These are phyloP conservation scores for Lipophrys pholis DNA, from an alignment of 2,113 vertebrate species.

Conservation along the genomic window DNA sequence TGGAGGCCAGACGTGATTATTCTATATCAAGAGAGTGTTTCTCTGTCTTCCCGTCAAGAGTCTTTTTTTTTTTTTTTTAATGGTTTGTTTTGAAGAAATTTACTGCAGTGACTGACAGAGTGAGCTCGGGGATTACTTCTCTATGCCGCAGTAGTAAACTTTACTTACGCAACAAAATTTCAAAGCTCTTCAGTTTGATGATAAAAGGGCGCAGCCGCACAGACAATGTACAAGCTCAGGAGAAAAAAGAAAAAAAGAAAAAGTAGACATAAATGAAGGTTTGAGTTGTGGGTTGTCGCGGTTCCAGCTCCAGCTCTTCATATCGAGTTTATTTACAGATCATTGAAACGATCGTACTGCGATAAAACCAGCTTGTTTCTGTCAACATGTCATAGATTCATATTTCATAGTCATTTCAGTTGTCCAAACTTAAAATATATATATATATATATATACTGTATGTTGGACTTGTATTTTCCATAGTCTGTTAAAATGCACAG, in stretches of 20 bases:
- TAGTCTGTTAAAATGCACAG: too few relatives aligned
- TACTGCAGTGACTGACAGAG: constrained; percentile 8
- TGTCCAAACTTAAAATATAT: too few relatives aligned
- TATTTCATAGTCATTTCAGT: too few relatives aligned
- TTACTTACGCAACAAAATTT: constrained; percentile 31
- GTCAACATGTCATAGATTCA: too few relatives aligned
- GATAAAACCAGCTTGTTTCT: too few relatives aligned
- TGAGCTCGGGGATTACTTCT: too few relatives aligned
- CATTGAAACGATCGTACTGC: too few relatives aligned
- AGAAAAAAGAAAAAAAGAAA: too few relatives aligned
- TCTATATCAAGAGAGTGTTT: constrained; percentile 4
- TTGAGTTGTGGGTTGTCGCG: background rate
- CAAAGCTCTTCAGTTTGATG: constrained; percentile 9
- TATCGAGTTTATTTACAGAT: too few relatives aligned
- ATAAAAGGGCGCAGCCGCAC: constrained; percentile 3
- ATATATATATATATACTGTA: too few relatives aligned
- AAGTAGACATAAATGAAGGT: constrained; percentile 20
- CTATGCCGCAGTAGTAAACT: constrained; percentile 23
- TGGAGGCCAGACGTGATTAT: constrained; percentile 53
- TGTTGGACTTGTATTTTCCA: too few relatives aligned
- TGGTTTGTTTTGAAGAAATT: background rate
- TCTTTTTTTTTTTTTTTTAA: constrained; percentile 12
- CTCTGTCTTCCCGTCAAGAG: constrained; percentile 15
- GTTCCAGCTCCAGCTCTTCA: background rate
- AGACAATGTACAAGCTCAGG: background rate